These are phyloP conservation scores for Cistogaster globosa DNA, from an alignment of 2,888 invertebrate genomes.

Conservation along the genomic window DNA sequence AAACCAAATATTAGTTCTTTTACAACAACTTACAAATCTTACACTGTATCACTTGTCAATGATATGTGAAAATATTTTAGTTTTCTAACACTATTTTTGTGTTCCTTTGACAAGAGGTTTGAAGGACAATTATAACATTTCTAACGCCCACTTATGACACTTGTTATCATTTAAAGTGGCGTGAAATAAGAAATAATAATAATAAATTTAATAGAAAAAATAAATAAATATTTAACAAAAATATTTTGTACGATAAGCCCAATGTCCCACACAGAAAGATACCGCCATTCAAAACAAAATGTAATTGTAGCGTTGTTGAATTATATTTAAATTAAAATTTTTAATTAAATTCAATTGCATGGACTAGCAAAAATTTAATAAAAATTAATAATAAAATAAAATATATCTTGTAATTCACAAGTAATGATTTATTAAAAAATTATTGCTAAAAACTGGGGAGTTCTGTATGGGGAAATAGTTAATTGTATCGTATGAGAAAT, in stretches of 20 bases:
- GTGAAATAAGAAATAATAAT: slow-evolving; percentile 37
- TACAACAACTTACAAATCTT: background rate
- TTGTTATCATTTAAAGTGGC: slow-evolving; percentile 65
- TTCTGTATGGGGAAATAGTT: slow-evolving; percentile 2
- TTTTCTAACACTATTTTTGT: background rate
- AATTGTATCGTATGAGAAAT: too few species aligned
- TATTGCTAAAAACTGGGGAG: slow-evolving; percentile 2
- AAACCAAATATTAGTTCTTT: background rate
- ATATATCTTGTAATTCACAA: background rate
- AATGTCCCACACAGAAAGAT: slow-evolving; percentile 65
- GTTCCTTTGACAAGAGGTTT: slow-evolving; percentile 50
- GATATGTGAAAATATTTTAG: slow-evolving; percentile 1
- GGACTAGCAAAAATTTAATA: background rate
- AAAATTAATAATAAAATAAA: too few species aligned
- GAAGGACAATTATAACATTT: slow-evolving; percentile 69
- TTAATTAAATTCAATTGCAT: slow-evolving; percentile 32
- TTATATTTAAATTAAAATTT: slow-evolving; percentile 40
- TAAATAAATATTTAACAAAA: slow-evolving; percentile 60
- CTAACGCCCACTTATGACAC: slow-evolving; percentile 60
- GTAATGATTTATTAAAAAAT: slow-evolving; percentile 17
- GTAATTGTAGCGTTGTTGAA: slow-evolving; percentile 61
- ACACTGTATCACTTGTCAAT: slow-evolving; percentile 6
- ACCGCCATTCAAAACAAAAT: slow-evolving; percentile 48
- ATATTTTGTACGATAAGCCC: slow-evolving; percentile 69
- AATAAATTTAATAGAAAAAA: slow-evolving; percentile 37